A percentile compares a stretch with the other conserved stretches of the same genome.
Conservation (phyloP, 2,888 invertebrate species). For the Tachystola acroxantha region DNA sequence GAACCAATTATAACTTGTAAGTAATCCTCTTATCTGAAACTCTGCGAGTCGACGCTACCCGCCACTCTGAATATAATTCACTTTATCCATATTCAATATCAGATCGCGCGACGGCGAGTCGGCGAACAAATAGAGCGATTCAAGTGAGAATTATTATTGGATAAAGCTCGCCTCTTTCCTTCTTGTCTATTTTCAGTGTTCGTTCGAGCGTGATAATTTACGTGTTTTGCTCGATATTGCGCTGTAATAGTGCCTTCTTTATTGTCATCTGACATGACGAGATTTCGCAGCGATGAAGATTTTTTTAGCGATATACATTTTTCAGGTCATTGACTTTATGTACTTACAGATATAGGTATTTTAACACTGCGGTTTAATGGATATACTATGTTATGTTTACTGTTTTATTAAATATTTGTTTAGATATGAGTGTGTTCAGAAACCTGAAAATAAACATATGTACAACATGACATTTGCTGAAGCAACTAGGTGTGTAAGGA, state of each 20-base stretch:
- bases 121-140: slow-evolving; percentile 72
- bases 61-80: slow-evolving; percentile 70
- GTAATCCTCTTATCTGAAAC: slow-evolving; percentile 69
- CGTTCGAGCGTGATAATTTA: slow-evolving; percentile 58
- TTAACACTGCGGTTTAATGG: too few species aligned
- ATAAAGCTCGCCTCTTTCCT: slow-evolving; percentile 65
- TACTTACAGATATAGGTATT: too few species aligned
- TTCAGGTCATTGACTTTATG: too few species aligned
- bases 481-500: too few species aligned
- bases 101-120: slow-evolving; percentile 68
- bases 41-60: slow-evolving; percentile 59
- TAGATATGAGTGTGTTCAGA: too few species aligned
- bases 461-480: too few species aligned
- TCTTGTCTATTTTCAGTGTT: slow-evolving; percentile 64
- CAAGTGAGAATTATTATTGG: slow-evolving; percentile 75
- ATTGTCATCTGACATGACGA: slow-evolving; percentile 10
- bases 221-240: slow-evolving; percentile 57
- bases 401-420: too few species aligned
- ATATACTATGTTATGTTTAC: too few species aligned
- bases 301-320: too few species aligned
- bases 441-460: too few species aligned
- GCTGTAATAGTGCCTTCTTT: slow-evolving; percentile 36
- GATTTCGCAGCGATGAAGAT: too few species aligned
- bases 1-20: slow-evolving; percentile 75
- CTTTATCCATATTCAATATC: slow-evolving; percentile 77